Conservation (phyloP, 1,140 invertebrate genomes). For the Ips nitidus region DNA sequence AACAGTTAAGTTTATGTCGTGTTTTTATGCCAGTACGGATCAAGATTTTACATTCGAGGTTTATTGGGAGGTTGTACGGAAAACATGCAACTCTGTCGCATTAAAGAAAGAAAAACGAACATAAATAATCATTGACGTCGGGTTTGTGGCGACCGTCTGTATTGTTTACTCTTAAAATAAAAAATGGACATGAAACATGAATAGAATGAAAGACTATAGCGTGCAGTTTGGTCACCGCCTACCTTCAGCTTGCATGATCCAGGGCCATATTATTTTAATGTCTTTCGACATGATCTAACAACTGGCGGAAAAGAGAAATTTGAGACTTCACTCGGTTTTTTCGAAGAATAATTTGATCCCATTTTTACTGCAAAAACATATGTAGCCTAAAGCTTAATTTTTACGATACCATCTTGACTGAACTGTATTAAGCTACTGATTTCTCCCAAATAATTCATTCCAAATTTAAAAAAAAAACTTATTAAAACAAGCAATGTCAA, state of each 20-base stretch:
- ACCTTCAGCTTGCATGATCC: slow-evolving; percentile 42
- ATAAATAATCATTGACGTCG: not conserved
- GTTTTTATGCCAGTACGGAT: not conserved
- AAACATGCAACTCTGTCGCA: too few species aligned
- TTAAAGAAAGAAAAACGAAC: too few species aligned
- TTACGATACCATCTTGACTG: too few species aligned
- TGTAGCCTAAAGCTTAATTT: too few species aligned
- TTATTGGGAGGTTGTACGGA: not conserved
- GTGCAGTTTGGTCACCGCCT: slow-evolving; percentile 45
- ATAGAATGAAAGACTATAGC: slow-evolving; percentile 32
- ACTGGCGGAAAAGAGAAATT: slow-evolving; percentile 12
- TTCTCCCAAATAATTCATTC: too few species aligned
- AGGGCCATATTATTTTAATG: slow-evolving; percentile 46
- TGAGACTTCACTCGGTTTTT: slow-evolving; percentile 10
- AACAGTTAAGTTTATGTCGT: not conserved
- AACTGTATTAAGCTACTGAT: too few species aligned
- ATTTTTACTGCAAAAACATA: not conserved
- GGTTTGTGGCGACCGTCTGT: not conserved
- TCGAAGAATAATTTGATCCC: not conserved
- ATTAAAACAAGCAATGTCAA: too few species aligned
- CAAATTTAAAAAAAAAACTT: too few species aligned
- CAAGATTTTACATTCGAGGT: not conserved
- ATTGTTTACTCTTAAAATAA: slow-evolving; percentile 13
- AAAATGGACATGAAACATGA: slow-evolving; percentile 15
- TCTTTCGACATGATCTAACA: slow-evolving; percentile 40